Base-by-base conservation (phyloP, 1,140 invertebrate genomes). In the Bombus superbus region DNA sequence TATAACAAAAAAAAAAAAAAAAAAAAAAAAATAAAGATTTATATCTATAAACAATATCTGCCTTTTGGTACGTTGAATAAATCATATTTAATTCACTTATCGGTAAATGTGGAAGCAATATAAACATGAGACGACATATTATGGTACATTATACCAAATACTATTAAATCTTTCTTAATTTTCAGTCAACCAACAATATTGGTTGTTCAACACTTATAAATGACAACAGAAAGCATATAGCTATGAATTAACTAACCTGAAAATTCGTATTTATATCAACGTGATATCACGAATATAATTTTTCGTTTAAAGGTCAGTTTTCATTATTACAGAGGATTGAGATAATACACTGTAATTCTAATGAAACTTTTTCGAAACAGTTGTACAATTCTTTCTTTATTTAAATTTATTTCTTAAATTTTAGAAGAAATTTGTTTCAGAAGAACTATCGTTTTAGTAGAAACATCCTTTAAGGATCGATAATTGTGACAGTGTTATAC, bases 381-480 rank as follows among this genome's bases (percentile, higher is more conserved):
- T 32, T 64, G 13, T 64, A 13, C 13, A 15, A 66, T 66, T 66
- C 13, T 32, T 66, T 32, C 2, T 35, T 68, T 22, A 22, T 10
- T 25, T 10, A 35, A 68, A 38, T 35, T 53, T 53, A 18, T 9
- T 35, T 22, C 15, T 18, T 35, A 35, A 35, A 22, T 35, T 22
- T 35, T 3, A 35, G 1, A 2, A 0, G 15, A 68, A 68, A 22
- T 68, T 35, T 18, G 6, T 68, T 68, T 68, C 1, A 40, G 3
- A 11, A 6, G 8, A 44, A 22, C 35, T 53, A 11, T 25, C 6
- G 22, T 3, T 10, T 18, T 10, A 2, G 15, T 79, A 44, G 35
- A 66, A 79, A 79, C 42, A 5, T 18, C 15, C 22, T 53, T 22
- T 8, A 38, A 42, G 32, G 53, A 84, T 84, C 83, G 32, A 84